These are phyloP conservation scores for Meles meles DNA, from an alignment of 2,113 vertebrate genomes.

Conservation along the genomic window DNA sequence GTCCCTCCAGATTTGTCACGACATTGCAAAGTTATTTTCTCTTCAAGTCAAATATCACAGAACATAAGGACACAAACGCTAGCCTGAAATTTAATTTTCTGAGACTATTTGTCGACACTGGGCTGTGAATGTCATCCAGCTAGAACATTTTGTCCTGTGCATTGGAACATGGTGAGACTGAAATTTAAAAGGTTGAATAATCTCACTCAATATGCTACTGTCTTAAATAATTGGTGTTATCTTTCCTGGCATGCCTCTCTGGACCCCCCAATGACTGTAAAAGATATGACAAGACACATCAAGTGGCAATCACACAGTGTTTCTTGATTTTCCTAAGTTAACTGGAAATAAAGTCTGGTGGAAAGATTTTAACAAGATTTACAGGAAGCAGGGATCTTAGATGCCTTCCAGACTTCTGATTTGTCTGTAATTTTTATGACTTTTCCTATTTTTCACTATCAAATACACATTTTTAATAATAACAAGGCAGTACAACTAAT, in stretches of 20 bases:
- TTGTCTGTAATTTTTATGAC: background rate
- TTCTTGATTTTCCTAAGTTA: constrained; percentile 10
- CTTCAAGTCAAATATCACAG: constrained; percentile 14
- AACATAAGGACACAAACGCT: background rate
- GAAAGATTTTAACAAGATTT: background rate
- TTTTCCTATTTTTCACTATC: constrained; percentile 18
- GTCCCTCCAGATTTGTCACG: background rate
- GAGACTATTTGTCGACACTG: background rate
- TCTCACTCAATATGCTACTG: background rate
- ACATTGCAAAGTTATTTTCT: background rate
- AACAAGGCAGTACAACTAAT: constrained; percentile 16
- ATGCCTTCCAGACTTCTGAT: background rate
- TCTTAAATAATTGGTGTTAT: background rate
- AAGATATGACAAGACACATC: background rate
- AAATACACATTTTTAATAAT: constrained; percentile 47
- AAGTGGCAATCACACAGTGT: background rate
- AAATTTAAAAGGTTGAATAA: background rate
- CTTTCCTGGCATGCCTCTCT: background rate
- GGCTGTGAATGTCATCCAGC: constrained; percentile 14
- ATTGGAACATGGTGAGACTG: background rate
- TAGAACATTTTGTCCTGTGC: constrained; percentile 29
- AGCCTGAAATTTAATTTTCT: constrained; percentile 43
- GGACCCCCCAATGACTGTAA: background rate
- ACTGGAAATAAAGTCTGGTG: constrained; percentile 22
- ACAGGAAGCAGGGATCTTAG: background rate